Evolutionary conservation across 2,888 invertebrate species (phyloP).

Genomic region (Cenopis cana): DNA sequence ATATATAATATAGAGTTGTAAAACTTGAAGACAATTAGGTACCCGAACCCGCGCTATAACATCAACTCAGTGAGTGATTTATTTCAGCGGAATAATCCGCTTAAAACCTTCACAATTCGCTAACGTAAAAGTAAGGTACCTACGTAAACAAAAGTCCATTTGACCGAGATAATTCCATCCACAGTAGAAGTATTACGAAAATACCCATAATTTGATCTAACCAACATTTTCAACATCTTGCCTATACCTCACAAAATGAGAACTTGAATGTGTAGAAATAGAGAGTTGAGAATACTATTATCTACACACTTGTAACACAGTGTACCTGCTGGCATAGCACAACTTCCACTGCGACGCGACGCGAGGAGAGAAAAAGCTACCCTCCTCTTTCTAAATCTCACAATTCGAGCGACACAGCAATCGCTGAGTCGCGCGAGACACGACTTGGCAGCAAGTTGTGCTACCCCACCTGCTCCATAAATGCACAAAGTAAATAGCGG

Average conservation of each 20-base stretch:
- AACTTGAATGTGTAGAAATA: neutral
- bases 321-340: no score
- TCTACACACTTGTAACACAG: no score
- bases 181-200: slow-evolving; percentile 3
- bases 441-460: no score
- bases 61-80: slow-evolving; percentile 53
- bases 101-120: slow-evolving; percentile 57
- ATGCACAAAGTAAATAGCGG: no score
- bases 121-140: slow-evolving; percentile 56
- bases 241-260: neutral
- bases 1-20: no score
- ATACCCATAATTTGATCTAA: neutral
- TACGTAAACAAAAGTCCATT: slow-evolving; percentile 59
- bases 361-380: no score
- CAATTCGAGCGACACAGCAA: no score
- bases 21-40: slow-evolving; percentile 10
- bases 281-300: neutral
- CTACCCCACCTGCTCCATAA: no score
- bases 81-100: slow-evolving; percentile 57
- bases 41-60: slow-evolving; percentile 42
- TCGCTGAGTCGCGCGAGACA: no score
- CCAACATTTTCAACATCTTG: neutral
- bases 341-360: no score
- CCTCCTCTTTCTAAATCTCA: no score
- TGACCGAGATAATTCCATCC: slow-evolving; percentile 47